Evolutionary conservation across 2,113 vertebrate genomes (phyloP), one percentile per base, ranked within the genome.

Genomic region (Lepisosteus osseus): DNA sequence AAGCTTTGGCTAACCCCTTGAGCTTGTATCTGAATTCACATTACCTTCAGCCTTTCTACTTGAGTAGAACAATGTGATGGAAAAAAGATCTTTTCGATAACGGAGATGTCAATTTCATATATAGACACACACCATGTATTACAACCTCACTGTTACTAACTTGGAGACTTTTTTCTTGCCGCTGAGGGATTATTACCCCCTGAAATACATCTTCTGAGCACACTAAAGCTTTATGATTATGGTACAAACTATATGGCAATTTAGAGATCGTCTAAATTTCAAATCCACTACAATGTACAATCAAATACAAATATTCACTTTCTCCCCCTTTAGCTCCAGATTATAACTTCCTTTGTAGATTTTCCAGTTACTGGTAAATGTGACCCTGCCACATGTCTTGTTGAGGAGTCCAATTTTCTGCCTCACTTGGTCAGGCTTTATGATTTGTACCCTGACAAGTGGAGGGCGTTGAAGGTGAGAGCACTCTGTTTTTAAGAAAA

Each of bases 321-420:
- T 6, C 7, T 29, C 57, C 57, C 57, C 57, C 14, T 8, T 15
- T 59, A 15, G 57, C 14, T 59, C 13, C 57, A 59, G 57, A 13
- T n/a, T 13, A 15, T 59, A 59, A n/a, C 11, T n/a, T 15, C 2
- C 14, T n/a, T 15, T 13, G 5, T 4, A 13, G 57, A 13, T 59
- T 4, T 59, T n/a, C 57, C 57, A n/a, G 57, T 29, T 13, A 13
- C 57, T 59, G 57, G 57, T 59, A 59, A 59, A 59, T 59, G 57
- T 59, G 57, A 43, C 62, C 62, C 41, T 43, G n/a, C 62, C 62
- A 41, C 62, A 65, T 29, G 17, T 40, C 17, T 40, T 8, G 41
- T 65, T 40, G 8, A 29, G 3, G 62, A 7, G n/a, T n/a, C 62
- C 62, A 65, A 41, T 65, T 65, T 65, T 65, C 41, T 65, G 62